Evolutionary conservation across 2,797 vertebrate genomes (phyloP).

Genomic region (Macroramphosus scolopax): DNA sequence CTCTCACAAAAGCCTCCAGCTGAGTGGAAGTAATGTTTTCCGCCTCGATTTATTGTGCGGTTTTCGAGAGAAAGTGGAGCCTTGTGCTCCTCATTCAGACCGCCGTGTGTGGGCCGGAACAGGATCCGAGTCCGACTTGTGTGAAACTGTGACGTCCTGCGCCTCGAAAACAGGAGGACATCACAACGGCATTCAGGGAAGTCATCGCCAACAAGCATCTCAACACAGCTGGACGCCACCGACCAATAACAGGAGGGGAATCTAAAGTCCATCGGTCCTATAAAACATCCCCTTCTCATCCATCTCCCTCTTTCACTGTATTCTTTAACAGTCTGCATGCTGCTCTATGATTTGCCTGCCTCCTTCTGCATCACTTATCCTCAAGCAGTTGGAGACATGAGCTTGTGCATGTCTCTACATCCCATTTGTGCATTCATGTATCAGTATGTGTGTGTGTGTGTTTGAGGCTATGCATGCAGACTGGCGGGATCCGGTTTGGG

Average conservation of each 20-base stretch:
- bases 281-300: no score
- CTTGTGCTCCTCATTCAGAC: conserved; percentile 4
- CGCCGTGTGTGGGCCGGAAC: conserved; percentile 27
- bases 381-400: conserved; percentile 18
- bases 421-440: conserved; percentile 11
- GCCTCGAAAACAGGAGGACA: no score
- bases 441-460: conserved; percentile 7
- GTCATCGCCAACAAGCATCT: no score
- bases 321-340: not conserved
- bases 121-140: not conserved
- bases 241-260: no score
- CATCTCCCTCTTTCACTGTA: no score
- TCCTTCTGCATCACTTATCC: conserved; percentile 38
- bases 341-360: conserved; percentile 16
- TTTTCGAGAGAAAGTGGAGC: conserved; percentile 22
- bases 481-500: conserved; percentile 60
- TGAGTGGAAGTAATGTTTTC: conserved; percentile 38
- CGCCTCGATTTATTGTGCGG: conserved; percentile 31
- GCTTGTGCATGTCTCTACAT: conserved; percentile 8
- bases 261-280: no score
- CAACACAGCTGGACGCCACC: no score
- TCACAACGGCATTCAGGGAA: no score
- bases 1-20: conserved; percentile 38
- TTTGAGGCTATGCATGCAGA: conserved; percentile 22
- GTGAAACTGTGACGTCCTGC: no score